Base-by-base conservation (phyloP, 2,797 vertebrate genomes). In the Yasuhikotakia modesta region DNA sequence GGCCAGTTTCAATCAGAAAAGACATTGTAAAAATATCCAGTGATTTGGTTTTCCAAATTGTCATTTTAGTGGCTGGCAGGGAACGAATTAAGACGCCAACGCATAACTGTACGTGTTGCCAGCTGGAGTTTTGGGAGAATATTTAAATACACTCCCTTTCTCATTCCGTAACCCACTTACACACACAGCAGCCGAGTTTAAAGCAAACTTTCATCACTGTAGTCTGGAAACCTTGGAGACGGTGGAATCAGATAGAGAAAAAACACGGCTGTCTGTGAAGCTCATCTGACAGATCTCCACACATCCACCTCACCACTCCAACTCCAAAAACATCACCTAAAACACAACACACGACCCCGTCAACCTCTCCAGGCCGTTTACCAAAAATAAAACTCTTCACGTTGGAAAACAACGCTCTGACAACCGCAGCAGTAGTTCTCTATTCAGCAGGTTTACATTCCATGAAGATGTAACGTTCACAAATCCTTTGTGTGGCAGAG, bases 191-290 rank as follows among this genome's bases (percentile, higher is more conserved):
- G 0, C 60, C 13, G 57, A 52, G 70, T 71, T 78, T 21, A 81
- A 78, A 70, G 48, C 79, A 32, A 73, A 60, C 39, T 73, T 81
- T 73, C 27, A 78, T 73, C 45, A 1, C 64, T 35, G 35, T 71
- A 81, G 70, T 43, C 48, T 13, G 32, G 22, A 21, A 77, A 73
- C 80, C 70, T 74, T 35, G 48, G 66, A 74, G 71, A 73, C 5
- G 10, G 57, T 70, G 35, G 65, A 35, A 65, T 74, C 75, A 55
- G 75, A 81, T 67, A 60, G 61, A 67, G 63, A 45, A 78, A 73
- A 39, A 10, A 22, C 63, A 73, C n/a, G 5, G 16, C 58, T 16
- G n/a, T 78, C 65, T 35, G 48, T 72, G 32, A 53, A 74, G 22
- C 72, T 8, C 6, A 30, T 55, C 50, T 74, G 65, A 78, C 63